Conservation (phyloP, 35 echinoderm and acorn worm genomes). For the Apostichopus californicus region DNA sequence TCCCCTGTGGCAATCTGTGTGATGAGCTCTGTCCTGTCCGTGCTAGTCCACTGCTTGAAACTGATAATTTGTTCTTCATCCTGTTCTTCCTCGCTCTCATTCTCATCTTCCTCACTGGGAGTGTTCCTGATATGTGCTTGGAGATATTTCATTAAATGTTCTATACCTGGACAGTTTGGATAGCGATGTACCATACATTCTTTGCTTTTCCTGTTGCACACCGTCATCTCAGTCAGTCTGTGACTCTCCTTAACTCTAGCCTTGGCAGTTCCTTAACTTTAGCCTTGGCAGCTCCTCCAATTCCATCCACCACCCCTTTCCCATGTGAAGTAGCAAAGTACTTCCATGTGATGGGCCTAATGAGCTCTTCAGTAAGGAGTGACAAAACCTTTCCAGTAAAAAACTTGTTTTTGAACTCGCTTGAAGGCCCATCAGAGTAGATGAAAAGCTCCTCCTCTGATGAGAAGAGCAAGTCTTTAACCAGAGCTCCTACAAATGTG, state of each 20-base stretch:
- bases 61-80: no score
- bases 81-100: no score
- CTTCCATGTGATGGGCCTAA: slow-evolving; percentile 16
- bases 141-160: no score
- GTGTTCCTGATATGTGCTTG: no score
- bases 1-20: not conserved
- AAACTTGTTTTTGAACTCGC: slow-evolving; percentile 63
- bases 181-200: no score
- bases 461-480: not conserved
- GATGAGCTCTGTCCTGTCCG: not conserved
- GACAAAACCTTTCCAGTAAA: slow-evolving; percentile 23
- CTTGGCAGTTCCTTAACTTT: not conserved
- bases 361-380: not conserved
- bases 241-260: no score
- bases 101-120: no score
- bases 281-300: slow-evolving; percentile 27
- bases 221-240: no score
- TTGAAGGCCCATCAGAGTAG: slow-evolving; percentile 45
- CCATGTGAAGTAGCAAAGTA: slow-evolving; percentile 49
- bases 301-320: slow-evolving; percentile 39
- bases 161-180: no score
- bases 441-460: not conserved
- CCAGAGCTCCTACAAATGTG: slow-evolving; percentile 37
- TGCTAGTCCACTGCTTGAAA: no score
- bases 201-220: no score